A percentile compares a stretch with the other conserved stretches of the same genome.
phyloP scores from a whole-genome alignment of 37 sponge, comb jelly and placozoan species.

The Beroe forskalii region DNA sequence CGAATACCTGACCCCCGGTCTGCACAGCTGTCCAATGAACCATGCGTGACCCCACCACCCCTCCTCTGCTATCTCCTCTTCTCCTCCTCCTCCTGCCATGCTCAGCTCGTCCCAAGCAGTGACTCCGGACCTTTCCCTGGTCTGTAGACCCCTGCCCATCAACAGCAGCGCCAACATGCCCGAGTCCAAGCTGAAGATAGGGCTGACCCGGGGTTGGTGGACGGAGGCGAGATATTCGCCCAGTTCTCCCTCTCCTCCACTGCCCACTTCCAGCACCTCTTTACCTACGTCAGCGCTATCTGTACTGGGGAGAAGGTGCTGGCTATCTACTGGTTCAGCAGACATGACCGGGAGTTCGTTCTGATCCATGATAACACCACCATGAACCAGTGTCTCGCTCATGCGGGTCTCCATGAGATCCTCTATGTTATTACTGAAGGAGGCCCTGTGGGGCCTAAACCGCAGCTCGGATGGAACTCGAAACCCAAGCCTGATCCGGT shows the following conservation, averaged over 20 bases:
- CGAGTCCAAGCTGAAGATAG: constrained; percentile 49
- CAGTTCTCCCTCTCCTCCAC: constrained; percentile 64
- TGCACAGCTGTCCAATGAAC: background rate
- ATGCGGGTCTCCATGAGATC: constrained; percentile 58
- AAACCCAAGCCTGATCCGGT: background rate
- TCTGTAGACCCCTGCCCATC: background rate
- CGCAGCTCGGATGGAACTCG: background rate
- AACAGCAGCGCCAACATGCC: background rate
- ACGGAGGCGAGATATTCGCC: constrained; percentile 64
- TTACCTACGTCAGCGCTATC: constrained; percentile 45
- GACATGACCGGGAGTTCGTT: constrained; percentile 57
- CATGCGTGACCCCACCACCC: background rate
- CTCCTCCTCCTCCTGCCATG: background rate
- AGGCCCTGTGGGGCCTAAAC: background rate
- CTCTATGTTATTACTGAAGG: constrained; percentile 30
- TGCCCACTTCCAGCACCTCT: constrained; percentile 62
- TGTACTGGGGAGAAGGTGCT: constrained; percentile 49
- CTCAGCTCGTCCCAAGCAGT: background rate
- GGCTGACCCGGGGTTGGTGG: constrained; percentile 64
- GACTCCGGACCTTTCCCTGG: constrained; percentile 1
- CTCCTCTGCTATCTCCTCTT: background rate
- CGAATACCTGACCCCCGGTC: no score
- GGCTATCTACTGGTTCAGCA: constrained; percentile 61
- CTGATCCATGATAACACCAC: constrained; percentile 52
- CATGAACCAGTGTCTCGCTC: constrained; percentile 24